phyloP scores from a whole-genome alignment of 2,888 invertebrate species.

The Lepidocyrtinus sp. region DNA sequence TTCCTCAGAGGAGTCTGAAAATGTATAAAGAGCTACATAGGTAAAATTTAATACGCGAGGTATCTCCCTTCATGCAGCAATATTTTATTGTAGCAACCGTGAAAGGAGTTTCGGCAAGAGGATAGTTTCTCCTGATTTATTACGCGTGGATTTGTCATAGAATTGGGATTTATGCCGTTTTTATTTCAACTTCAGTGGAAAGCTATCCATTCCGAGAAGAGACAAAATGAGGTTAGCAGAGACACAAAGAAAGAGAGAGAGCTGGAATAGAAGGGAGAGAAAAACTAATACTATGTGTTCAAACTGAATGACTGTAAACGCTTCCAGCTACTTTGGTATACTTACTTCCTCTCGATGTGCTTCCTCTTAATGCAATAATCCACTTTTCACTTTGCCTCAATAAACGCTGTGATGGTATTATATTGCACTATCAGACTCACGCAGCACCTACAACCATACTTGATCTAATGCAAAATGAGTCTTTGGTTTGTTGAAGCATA shows the following conservation, averaged over 20 bases:
- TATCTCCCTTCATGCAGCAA: neutral
- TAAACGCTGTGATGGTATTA: conserved; percentile 29
- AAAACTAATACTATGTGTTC: no score
- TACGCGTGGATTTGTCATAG: conserved; percentile 61
- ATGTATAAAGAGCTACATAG: no score
- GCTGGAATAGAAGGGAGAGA: neutral
- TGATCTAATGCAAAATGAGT: no score
- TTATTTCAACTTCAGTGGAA: conserved; percentile 59
- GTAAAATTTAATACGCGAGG: no score
- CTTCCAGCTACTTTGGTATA: conserved; percentile 3
- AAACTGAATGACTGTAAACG: conserved; percentile 24
- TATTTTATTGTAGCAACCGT: conserved; percentile 13
- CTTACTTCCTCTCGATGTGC: conserved; percentile 25
- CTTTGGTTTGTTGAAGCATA: no score
- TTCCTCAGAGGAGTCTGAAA: no score
- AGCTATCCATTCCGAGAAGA: conserved; percentile 47
- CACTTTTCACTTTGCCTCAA: conserved; percentile 33
- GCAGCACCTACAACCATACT: no score
- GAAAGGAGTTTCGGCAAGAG: conserved; percentile 15
- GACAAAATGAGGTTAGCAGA: conserved; percentile 57
- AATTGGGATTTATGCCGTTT: conserved; percentile 60
- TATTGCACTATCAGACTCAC: neutral
- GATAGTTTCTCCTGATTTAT: conserved; percentile 51
- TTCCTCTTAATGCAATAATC: conserved; percentile 41
- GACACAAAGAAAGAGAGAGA: neutral